Conservation (phyloP, 2,113 vertebrate genomes). For the Phoenicopterus ruber region DNA sequence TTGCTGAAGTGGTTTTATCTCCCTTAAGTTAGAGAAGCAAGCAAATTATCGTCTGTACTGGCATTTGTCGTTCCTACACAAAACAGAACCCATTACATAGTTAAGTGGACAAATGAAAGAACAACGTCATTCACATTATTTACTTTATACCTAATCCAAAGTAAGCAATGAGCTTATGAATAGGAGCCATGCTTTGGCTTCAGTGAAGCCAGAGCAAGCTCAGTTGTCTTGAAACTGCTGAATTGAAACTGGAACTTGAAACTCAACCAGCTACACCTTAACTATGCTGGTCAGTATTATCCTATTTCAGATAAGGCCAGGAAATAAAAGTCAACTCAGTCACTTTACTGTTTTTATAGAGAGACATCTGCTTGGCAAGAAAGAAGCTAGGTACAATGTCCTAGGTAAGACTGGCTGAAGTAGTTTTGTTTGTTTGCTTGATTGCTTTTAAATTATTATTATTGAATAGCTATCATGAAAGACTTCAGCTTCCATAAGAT, state of each 20-base stretch:
- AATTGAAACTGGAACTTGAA: not conserved
- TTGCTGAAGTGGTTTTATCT: not conserved
- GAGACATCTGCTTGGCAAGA: not conserved
- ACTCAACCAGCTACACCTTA: not conserved
- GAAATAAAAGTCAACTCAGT: not conserved
- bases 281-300: not conserved
- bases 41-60: not conserved
- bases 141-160: slow-evolving; percentile 23
- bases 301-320: not conserved
- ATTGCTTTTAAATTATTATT: not conserved
- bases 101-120: not conserved
- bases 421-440: not conserved
- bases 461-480: not conserved
- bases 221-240: not conserved
- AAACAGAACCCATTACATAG: not conserved
- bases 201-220: not conserved
- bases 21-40: not conserved
- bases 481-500: not conserved
- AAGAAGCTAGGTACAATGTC: not conserved
- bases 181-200: not conserved
- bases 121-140: not conserved
- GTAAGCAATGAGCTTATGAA: slow-evolving; percentile 4
- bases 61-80: not conserved
- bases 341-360: not conserved
- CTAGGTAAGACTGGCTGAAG: not conserved